Evolutionary conservation across 2,888 invertebrate genomes (phyloP).

Genomic region (Coenonympha arcania): DNA sequence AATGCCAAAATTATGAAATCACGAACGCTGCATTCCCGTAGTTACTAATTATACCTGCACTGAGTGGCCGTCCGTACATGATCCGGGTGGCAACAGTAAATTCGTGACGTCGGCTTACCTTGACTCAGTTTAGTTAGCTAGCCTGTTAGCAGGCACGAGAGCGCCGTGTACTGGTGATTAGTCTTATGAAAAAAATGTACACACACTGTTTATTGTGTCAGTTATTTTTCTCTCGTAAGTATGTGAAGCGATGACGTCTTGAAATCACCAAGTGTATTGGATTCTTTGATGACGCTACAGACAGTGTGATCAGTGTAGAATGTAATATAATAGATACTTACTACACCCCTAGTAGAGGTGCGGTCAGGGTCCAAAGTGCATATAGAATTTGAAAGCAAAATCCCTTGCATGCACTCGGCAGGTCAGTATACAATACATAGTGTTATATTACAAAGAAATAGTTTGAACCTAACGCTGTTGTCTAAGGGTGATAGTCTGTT

Average conservation of each 20-base stretch:
- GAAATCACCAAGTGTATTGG: background rate
- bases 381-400: too few relatives aligned
- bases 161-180: slow-evolving; percentile 52
- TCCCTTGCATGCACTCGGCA: too few relatives aligned
- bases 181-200: slow-evolving; percentile 36
- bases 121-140: slow-evolving; percentile 67
- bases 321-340: too few relatives aligned
- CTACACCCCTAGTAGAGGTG: too few relatives aligned
- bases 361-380: too few relatives aligned
- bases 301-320: too few relatives aligned
- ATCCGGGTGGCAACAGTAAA: slow-evolving; percentile 65
- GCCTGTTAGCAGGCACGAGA: slow-evolving; percentile 46
- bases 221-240: slow-evolving; percentile 7
- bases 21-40: background rate
- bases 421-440: too few relatives aligned
- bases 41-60: slow-evolving; percentile 7
- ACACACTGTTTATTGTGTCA: background rate
- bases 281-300: too few relatives aligned
- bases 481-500: too few relatives aligned
- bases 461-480: too few relatives aligned
- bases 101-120: slow-evolving; percentile 62
- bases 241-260: background rate
- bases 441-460: too few relatives aligned
- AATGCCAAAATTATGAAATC: too few relatives aligned
- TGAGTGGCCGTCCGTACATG: slow-evolving; percentile 27